Percentiles rank a stretch among this genome's conserved stretches.
phyloP scores from a whole-genome alignment of 2,113 vertebrate genomes.

The Shinisaurus crocodilurus region DNA sequence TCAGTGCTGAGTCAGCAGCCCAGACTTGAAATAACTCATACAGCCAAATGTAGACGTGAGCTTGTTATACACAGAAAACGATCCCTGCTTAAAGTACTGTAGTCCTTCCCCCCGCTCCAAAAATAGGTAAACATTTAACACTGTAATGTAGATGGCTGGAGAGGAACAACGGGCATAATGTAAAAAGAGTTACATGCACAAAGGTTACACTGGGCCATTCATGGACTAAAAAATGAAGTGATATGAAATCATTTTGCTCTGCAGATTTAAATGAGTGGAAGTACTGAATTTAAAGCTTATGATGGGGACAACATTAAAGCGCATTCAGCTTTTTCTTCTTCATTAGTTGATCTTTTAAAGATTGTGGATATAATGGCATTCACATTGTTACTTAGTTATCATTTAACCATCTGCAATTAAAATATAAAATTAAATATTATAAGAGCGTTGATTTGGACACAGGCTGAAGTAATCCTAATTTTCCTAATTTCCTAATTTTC shows the following conservation, averaged over 20 bases:
- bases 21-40: not conserved
- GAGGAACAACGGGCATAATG: not conserved
- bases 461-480: not conserved
- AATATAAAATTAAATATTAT: not conserved
- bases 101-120: not conserved
- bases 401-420: not conserved
- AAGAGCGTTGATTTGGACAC: too few species aligned
- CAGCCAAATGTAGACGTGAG: not conserved
- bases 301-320: not conserved
- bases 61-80: not conserved
- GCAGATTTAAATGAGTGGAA: not conserved
- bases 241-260: not conserved
- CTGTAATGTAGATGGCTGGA: not conserved
- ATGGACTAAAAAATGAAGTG: not conserved
- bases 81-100: slow-evolving; percentile 10
- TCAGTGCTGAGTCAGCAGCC: not conserved
- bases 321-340: not conserved
- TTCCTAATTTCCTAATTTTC: not conserved
- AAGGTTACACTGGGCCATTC: not conserved
- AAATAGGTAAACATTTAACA: not conserved
- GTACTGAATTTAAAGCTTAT: not conserved
- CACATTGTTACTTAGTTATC: not conserved
- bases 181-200: not conserved
- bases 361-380: not conserved
- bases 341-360: not conserved